A percentile compares a stretch with the other conserved stretches of the same genome.
Conservation (phyloP, 1,140 invertebrate genomes). For the Meloidogyne chitwoodi region DNA sequence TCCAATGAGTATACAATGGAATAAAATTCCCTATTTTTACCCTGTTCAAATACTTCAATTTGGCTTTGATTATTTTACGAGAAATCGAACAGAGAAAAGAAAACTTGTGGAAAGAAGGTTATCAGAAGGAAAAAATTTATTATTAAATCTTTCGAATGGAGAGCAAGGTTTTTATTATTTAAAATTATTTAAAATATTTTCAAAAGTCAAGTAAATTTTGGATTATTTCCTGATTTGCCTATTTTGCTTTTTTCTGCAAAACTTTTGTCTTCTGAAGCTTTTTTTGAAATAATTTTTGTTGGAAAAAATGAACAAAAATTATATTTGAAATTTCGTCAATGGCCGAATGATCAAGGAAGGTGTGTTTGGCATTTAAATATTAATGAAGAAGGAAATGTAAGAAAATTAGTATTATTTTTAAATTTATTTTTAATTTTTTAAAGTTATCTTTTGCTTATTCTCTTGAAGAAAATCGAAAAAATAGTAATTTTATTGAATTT, state of each 20-base stretch:
- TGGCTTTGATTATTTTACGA: slow-evolving; percentile 81
- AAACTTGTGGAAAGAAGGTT: neutral
- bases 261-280: neutral
- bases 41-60: slow-evolving; percentile 98
- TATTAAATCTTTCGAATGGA: neutral
- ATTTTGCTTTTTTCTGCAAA: slow-evolving; percentile 8
- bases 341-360: neutral
- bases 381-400: neutral
- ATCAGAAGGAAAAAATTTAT: neutral
- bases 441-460: neutral
- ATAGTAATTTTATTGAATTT: neutral
- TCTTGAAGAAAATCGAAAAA: neutral
- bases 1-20: slow-evolving; percentile 88
- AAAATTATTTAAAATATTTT: neutral
- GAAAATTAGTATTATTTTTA: neutral
- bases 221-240: neutral
- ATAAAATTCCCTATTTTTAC: slow-evolving; percentile 77
- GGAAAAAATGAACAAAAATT: neutral
- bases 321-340: neutral
- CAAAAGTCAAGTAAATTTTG: neutral
- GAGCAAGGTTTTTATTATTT: neutral
- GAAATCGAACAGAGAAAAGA: slow-evolving; percentile 6
- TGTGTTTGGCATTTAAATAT: neutral
- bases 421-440: neutral
- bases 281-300: slow-evolving; percentile 2